Evolutionary conservation across 2,888 invertebrate genomes (phyloP).

Genomic region (Sipunculus nudus): DNA sequence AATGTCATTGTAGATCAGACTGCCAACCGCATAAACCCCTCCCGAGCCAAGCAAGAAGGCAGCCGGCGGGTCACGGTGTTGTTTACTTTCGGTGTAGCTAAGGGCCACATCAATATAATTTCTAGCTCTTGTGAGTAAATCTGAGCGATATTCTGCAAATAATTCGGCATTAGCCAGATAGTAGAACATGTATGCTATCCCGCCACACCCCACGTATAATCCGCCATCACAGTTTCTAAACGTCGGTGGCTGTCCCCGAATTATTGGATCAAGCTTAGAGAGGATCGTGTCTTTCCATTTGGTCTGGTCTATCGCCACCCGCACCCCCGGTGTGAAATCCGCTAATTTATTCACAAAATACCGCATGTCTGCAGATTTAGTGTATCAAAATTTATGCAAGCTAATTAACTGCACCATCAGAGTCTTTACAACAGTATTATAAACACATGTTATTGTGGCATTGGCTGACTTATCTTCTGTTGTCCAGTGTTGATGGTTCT

Average conservation of each 20-base stretch:
- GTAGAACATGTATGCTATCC: slow-evolving; percentile 81
- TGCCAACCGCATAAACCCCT: slow-evolving; percentile 79
- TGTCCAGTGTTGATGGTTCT: too few species aligned
- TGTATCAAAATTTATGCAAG: too few species aligned
- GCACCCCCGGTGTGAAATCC: slow-evolving; percentile 44
- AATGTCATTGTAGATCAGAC: slow-evolving; percentile 58
- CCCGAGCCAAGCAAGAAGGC: slow-evolving; percentile 83
- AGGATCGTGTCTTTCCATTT: slow-evolving; percentile 47
- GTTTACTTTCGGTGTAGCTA: slow-evolving; percentile 67
- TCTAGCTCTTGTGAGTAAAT: slow-evolving; percentile 72
- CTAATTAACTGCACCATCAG: too few species aligned
- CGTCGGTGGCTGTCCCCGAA: slow-evolving; percentile 44
- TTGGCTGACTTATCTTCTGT: too few species aligned
- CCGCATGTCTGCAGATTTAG: too few species aligned
- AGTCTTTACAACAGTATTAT: too few species aligned
- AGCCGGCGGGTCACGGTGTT: slow-evolving; percentile 71
- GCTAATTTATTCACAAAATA: slow-evolving; percentile 50
- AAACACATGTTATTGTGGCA: too few species aligned
- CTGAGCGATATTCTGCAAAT: slow-evolving; percentile 39
- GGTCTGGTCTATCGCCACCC: slow-evolving; percentile 39
- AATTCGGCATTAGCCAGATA: slow-evolving; percentile 71
- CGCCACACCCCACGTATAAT: slow-evolving; percentile 76
- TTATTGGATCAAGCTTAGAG: slow-evolving; percentile 42
- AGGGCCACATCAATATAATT: slow-evolving; percentile 75
- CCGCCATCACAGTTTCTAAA: slow-evolving; percentile 70